Evolutionary conservation across 2,113 vertebrate species (phyloP), one percentile per base, ranked within the genome.

Genomic region (Gobiocypris rarus): DNA sequence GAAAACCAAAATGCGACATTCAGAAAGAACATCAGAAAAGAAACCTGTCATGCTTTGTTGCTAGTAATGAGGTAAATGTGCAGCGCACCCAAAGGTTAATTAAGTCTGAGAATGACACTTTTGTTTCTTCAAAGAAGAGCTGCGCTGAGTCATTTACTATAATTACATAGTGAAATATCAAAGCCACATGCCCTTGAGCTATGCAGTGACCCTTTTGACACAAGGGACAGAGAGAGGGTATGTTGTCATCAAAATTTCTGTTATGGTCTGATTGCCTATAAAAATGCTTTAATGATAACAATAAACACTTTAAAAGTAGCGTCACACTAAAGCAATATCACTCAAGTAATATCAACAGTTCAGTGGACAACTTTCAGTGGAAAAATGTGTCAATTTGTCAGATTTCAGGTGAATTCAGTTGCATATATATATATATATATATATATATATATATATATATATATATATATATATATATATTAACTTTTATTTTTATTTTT

Each of bases 61-160:
- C 58, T 38, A 11, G 6, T 84, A 56, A 84, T 77, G 48, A 76
- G 59, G 48, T 56, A 61, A 70, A 69, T 70, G 24, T 54, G 65
- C 74, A 77, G 31, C 13, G 31, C 65, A 38, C 9, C 10, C 28
- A 69, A 56, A 84, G 74, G 74, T 84, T 84, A 67, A 83, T 75
- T 50, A 61, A 67, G 73, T 52, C 73, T 31, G 43, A 65, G 41
- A 76, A 84, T 77, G 73, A 67, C 82, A 77, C 74, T 24, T 75
- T 52, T 43, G 73, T 77, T 24, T 83, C 24, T 54, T 26, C 28
- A n/a, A 31, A 78, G 43, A 65, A 70, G 58, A 84, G 58, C 58
- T 48, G 4, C 43, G 38, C 17, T 67, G 19, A 67, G 59, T 67
- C 45, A 76, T 76, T 28, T 65, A 50, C 71, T 52, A 65, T 67